Percentiles rank a stretch among this genome's conserved stretches.
These are phyloP conservation scores for Drosophila kuntzei DNA, from an alignment of 2,888 invertebrate species.

Conservation along the genomic window DNA sequence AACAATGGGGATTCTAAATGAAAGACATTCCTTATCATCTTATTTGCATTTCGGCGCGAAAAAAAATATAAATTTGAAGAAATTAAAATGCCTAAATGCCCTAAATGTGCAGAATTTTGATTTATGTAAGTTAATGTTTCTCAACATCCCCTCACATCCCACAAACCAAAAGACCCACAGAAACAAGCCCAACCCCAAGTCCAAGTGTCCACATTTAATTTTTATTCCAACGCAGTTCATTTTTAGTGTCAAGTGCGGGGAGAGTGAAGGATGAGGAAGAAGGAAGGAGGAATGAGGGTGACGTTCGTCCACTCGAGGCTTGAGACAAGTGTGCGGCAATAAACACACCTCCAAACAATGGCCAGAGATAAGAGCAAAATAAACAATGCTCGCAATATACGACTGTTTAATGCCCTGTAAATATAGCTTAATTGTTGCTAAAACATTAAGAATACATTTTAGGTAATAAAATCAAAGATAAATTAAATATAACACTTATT, in stretches of 20 bases:
- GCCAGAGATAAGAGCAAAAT: constrained; percentile 1
- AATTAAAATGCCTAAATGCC: constrained; percentile 56
- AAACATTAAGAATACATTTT: no score
- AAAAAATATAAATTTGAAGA: constrained; percentile 30
- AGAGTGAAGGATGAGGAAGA: not conserved
- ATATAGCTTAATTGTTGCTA: no score
- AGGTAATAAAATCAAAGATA: no score
- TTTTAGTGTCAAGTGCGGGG: constrained; percentile 23
- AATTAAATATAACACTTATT: no score
- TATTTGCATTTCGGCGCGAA: constrained; percentile 53
- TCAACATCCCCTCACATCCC: constrained; percentile 1
- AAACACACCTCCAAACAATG: constrained; percentile 55
- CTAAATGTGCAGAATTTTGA: constrained; percentile 66
- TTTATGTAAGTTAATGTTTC: constrained; percentile 47
- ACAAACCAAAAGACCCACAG: not conserved
- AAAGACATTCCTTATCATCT: constrained; percentile 58
- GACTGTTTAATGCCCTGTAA: constrained; percentile 14
- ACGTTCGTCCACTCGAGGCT: constrained; percentile 17
- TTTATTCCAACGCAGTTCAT: constrained; percentile 52
- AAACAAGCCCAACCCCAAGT: not conserved
- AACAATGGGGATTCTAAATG: constrained; percentile 38
- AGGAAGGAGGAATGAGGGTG: not conserved
- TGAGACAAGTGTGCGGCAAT: constrained; percentile 53
- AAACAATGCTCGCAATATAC: not conserved
- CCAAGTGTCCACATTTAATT: constrained; percentile 60